Base-by-base conservation (phyloP, 2,113 vertebrate species). In the Gobiocypris rarus region DNA sequence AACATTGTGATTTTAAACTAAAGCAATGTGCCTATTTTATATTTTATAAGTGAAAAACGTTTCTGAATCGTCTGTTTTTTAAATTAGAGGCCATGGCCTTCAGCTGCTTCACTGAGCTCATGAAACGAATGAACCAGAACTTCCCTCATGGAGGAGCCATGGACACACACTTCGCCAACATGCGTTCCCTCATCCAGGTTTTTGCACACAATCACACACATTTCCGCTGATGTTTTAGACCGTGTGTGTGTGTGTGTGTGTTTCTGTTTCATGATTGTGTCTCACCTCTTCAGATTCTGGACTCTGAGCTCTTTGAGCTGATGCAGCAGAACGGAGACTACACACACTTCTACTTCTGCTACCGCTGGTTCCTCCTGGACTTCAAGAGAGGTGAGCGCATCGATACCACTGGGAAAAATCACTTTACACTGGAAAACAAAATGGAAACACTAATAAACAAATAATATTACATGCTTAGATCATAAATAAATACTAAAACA, bases 261-360 rank as follows among this genome's bases (percentile, higher is more conserved):
- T 75, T 19, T 45, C 45, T 38, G 15, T 7, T 24, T 31, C n/a
- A 26, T 22, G 7, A 48, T 67, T 69, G 41, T 85, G 61, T 74
- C 43, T 3, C 41, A 17, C n/a, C 14, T 22, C 3, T 0, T 85
- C 56, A 99, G 98, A 99, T 99, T 88, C 93, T 99, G 89, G 97
- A 99, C 92, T 98, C 97, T 0, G 98, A 99, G 92, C 95, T 99
- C 54, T 99, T 99, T 0, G 98, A 99, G 89, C 92, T 99, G 89
- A 99, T 99, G 98, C 97, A 99, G 85, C 98, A 98, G 94, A 99
- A 99, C 0, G 98, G 98, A 24, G 98, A 99, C 90, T 99, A 99
- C 87, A 99, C 98, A 6, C 98, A 99, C 87, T 99, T 99, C 91
- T 99, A 99, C 92, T 99, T 99, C 95, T 99, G 98, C 89, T 99